Evolutionary conservation across 1,140 invertebrate species (phyloP).

Genomic region (Dysdera silvatica): DNA sequence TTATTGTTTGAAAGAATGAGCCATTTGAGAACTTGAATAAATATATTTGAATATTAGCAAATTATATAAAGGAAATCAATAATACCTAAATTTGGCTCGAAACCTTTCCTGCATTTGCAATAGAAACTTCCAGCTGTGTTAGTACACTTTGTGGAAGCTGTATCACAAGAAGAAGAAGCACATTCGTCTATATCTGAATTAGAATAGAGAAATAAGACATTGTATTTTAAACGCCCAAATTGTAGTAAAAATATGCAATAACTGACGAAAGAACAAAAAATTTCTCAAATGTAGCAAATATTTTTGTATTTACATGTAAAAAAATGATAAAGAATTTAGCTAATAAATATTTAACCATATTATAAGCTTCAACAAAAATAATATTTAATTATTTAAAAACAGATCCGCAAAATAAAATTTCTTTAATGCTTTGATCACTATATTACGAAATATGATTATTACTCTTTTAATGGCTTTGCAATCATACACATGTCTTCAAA

Average conservation of each 20-base stretch:
- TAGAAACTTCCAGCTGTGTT: conserved; percentile 84
- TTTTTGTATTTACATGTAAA: too few species aligned
- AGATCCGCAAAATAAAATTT: too few species aligned
- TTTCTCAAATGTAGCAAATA: neutral
- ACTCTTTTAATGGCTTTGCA: too few species aligned
- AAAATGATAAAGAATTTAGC: too few species aligned
- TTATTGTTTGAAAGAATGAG: neutral
- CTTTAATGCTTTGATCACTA: too few species aligned
- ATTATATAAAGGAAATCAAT: neutral
- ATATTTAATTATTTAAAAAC: too few species aligned
- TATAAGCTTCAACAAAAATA: too few species aligned
- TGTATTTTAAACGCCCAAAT: neutral
- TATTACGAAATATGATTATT: too few species aligned
- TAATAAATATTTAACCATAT: too few species aligned
- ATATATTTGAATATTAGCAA: neutral
- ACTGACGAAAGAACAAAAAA: neutral
- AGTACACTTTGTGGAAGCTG: conserved; percentile 80
- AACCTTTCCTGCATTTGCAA: conserved; percentile 78
- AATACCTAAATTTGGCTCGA: conserved; percentile 61
- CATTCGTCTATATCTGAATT: conserved; percentile 83
- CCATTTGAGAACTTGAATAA: neutral
- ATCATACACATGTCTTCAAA: too few species aligned
- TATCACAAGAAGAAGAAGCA: conserved; percentile 71
- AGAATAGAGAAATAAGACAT: neutral
- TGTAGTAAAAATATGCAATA: neutral